Evolutionary conservation across 2,113 vertebrate species (phyloP).

Genomic region (Pyxicephalus adspersus): DNA sequence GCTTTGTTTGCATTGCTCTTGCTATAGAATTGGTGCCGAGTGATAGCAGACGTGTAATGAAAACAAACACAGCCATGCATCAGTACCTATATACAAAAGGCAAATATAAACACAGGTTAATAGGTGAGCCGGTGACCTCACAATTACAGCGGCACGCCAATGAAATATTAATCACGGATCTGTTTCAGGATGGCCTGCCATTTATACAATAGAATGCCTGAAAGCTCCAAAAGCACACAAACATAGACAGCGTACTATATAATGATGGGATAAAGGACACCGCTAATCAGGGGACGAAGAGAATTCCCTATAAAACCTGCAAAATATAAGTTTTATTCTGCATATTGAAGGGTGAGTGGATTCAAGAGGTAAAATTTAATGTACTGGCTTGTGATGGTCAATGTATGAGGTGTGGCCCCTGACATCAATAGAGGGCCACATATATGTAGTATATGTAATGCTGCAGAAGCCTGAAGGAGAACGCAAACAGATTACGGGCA

Average conservation of each 20-base stretch:
- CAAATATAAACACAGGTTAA: slow-evolving; percentile 7
- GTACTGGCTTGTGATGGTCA: too few relatives aligned
- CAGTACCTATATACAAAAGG: slow-evolving; percentile 36
- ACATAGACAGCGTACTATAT: not conserved
- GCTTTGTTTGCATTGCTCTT: slow-evolving; percentile 2
- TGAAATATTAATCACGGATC: slow-evolving; percentile 21
- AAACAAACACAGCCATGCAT: slow-evolving; percentile 29
- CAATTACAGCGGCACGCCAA: not conserved
- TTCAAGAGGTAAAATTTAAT: too few relatives aligned
- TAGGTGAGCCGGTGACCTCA: not conserved
- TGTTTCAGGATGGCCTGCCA: not conserved
- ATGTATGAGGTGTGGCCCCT: too few relatives aligned
- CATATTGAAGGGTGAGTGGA: too few relatives aligned
- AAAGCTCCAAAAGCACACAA: not conserved
- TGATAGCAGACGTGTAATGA: slow-evolving; percentile 16
- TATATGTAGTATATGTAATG: too few relatives aligned
- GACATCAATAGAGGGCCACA: too few relatives aligned
- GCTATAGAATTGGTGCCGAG: not conserved
- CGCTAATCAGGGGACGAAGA: too few relatives aligned
- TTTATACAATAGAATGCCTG: not conserved
- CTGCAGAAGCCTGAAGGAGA: too few relatives aligned
- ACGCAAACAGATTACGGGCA: too few relatives aligned
- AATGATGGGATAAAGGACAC: too few relatives aligned
- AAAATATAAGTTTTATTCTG: too few relatives aligned
- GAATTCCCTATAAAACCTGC: too few relatives aligned